These are phyloP conservation scores for Pyxicephalus adspersus DNA, from an alignment of 2,113 vertebrate species.

Conservation along the genomic window DNA sequence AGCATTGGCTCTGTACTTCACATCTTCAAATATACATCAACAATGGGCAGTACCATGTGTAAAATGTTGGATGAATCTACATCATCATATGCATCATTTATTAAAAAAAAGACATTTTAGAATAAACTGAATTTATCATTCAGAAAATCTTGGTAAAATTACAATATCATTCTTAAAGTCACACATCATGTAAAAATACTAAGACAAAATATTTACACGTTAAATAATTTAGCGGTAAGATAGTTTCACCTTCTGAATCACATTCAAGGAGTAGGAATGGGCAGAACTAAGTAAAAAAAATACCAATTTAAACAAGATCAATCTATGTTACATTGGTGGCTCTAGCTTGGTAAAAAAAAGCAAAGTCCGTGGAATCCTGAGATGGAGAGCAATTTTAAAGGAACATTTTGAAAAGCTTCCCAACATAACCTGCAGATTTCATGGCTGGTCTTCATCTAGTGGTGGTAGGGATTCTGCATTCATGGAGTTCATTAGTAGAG, in stretches of 20 bases:
- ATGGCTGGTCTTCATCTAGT: background rate
- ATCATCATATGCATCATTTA: background rate
- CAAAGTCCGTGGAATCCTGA: background rate
- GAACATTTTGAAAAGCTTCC: background rate
- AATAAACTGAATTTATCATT: background rate
- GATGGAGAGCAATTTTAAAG: background rate
- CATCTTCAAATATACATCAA: background rate
- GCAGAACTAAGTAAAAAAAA: background rate
- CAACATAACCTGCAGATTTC: background rate
- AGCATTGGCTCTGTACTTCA: background rate
- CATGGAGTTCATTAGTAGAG: background rate
- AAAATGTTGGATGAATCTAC: background rate
- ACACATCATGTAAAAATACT: conserved; percentile 8
- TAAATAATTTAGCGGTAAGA: conserved; percentile 24
- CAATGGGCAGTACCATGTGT: background rate
- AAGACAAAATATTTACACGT: conserved; percentile 41
- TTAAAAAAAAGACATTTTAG: background rate
- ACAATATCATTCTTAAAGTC: conserved; percentile 8
- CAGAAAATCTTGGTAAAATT: background rate
- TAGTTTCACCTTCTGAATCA: background rate
- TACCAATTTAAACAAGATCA: background rate
- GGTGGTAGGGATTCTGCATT: background rate
- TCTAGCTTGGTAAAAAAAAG: background rate
- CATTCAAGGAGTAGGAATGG: background rate
- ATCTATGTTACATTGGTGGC: background rate